Evolutionary conservation across 2,888 invertebrate genomes (phyloP).

Genomic region (Drosophila subquinaria): DNA sequence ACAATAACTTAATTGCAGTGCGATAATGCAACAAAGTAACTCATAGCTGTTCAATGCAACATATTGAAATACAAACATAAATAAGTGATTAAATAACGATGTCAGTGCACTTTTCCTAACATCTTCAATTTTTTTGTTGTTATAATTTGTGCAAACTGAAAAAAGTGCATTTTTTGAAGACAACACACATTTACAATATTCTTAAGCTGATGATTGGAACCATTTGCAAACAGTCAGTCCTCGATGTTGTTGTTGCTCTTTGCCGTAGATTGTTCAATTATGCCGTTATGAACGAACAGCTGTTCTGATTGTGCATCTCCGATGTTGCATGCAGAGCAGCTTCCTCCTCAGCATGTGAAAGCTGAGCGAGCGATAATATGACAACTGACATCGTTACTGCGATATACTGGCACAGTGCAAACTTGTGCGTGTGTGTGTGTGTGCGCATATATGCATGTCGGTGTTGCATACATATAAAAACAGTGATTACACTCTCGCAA

Average conservation of each 20-base stretch:
- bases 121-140: slow-evolving; percentile 11
- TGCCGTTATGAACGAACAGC: slow-evolving; percentile 53
- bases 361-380: slow-evolving; percentile 15
- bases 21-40: slow-evolving; percentile 34
- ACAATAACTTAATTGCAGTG: slow-evolving; percentile 28
- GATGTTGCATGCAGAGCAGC: slow-evolving; percentile 8
- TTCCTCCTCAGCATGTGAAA: slow-evolving; percentile 14
- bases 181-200: slow-evolving; percentile 12
- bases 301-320: slow-evolving; percentile 44
- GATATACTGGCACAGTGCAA: slow-evolving; percentile 19
- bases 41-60: slow-evolving; percentile 1
- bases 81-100: slow-evolving; percentile 56
- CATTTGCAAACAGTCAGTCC: neutral
- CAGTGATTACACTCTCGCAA: slow-evolving; percentile 29
- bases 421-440: slow-evolving; percentile 13
- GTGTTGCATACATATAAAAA: slow-evolving; percentile 4
- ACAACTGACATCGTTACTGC: slow-evolving; percentile 18
- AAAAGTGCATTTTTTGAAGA: slow-evolving; percentile 21
- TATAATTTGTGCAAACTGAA: slow-evolving; percentile 22
- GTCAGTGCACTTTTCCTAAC: slow-evolving; percentile 14
- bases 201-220: slow-evolving; percentile 18
- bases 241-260: neutral
- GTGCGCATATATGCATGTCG: slow-evolving; percentile 1
- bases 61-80: slow-evolving; percentile 15
- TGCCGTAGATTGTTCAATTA: slow-evolving; percentile 22